Conservation (phyloP, 2,888 invertebrate species). For the Lithophane leautieri region DNA sequence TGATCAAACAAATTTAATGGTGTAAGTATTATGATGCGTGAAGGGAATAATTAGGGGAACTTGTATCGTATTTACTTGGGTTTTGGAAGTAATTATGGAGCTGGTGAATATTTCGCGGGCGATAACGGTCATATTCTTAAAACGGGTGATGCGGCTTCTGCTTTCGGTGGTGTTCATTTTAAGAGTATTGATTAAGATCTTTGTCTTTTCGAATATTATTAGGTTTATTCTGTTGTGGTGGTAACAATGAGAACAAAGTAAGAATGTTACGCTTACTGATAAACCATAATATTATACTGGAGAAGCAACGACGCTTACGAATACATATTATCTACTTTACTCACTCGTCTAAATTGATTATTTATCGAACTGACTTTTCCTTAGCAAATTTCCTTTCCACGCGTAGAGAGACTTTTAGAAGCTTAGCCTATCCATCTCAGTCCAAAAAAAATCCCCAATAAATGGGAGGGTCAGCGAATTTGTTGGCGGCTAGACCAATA, state of each 20-base stretch:
- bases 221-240: not conserved
- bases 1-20: slow-evolving; percentile 62
- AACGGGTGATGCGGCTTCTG: slow-evolving; percentile 10
- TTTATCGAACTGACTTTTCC: slow-evolving; percentile 10
- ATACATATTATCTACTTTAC: slow-evolving; percentile 9
- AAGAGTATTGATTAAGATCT: not conserved
- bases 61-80: slow-evolving; percentile 42
- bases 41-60: slow-evolving; percentile 49
- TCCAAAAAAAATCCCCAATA: slow-evolving; percentile 56
- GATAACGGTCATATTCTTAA: slow-evolving; percentile 28
- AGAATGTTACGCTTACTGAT: not conserved
- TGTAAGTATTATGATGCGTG: slow-evolving; percentile 53
- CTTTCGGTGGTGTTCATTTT: not conserved
- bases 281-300: not conserved
- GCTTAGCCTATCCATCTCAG: slow-evolving; percentile 54
- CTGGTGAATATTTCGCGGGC: slow-evolving; percentile 16
- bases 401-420: slow-evolving; percentile 25
- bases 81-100: slow-evolving; percentile 39
- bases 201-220: not conserved
- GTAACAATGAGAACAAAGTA: not conserved
- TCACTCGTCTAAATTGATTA: slow-evolving; percentile 10
- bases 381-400: slow-evolving; percentile 30
- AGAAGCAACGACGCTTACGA: not conserved
- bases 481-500: slow-evolving; percentile 64
- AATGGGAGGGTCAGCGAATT: slow-evolving; percentile 66